Conservation (phyloP, 2,888 invertebrate genomes). For the Polylopha cassiicola region DNA sequence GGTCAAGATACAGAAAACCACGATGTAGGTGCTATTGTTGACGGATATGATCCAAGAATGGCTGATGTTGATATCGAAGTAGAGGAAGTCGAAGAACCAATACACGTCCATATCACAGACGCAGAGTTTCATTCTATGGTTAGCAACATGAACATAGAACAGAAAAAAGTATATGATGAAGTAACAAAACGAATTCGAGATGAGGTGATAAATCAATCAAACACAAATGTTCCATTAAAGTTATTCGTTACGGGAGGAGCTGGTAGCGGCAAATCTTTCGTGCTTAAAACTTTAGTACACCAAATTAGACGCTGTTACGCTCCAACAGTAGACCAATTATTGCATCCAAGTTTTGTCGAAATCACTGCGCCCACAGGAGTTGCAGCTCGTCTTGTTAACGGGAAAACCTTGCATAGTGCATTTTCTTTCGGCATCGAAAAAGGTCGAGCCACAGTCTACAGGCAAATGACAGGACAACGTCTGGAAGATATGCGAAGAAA, state of each 20-base stretch:
- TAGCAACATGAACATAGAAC: slow-evolving; percentile 3
- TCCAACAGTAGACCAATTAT: slow-evolving; percentile 4
- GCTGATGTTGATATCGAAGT: slow-evolving; percentile 14
- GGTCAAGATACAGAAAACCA: slow-evolving; percentile 8
- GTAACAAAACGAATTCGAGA: slow-evolving; percentile 5
- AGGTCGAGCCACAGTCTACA: background rate
- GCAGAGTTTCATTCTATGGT: too few relatives aligned
- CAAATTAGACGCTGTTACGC: slow-evolving; percentile 9
- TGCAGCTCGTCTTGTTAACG: slow-evolving; percentile 2
- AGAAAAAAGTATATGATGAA: slow-evolving; percentile 7
- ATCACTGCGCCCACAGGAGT: slow-evolving; percentile 5
- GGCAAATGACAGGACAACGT: background rate
- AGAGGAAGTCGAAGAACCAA: slow-evolving; percentile 8
- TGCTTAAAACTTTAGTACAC: slow-evolving; percentile 10
- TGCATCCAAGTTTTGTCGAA: slow-evolving; percentile 6
- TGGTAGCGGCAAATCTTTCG: slow-evolving; percentile 14
- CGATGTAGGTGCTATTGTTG: slow-evolving; percentile 10
- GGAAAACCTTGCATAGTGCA: background rate
- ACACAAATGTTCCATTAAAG: slow-evolving; percentile 4
- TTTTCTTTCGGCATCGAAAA: background rate
- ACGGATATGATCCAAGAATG: slow-evolving; percentile 12
- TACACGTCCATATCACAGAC: background rate
- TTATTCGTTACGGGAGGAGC: slow-evolving; percentile 13
- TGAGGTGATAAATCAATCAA: background rate
- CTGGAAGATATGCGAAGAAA: slow-evolving; percentile 1